Evolutionary conservation across 37 sponge, comb jelly and placozoan species (phyloP).

Genomic region (Crambe crambe): DNA sequence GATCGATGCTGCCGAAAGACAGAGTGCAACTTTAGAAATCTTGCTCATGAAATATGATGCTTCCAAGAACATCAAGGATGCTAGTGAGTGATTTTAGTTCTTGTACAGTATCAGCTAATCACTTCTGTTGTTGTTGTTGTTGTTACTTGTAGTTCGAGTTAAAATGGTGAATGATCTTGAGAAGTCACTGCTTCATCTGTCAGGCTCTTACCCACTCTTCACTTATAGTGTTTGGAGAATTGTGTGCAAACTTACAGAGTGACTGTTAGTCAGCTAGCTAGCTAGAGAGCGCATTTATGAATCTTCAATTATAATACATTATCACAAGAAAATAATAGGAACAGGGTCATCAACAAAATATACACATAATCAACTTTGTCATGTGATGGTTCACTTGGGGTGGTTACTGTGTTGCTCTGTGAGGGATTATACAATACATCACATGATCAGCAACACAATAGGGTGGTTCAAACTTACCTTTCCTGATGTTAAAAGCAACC

Average conservation of each 20-base stretch:
- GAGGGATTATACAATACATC: too few species aligned
- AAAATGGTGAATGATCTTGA: constrained; percentile 21
- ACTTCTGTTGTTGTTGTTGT: too few species aligned
- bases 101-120: background rate
- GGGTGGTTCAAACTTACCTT: background rate
- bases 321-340: too few species aligned
- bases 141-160: background rate
- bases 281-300: too few species aligned
- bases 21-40: background rate
- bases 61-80: background rate
- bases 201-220: constrained; percentile 42
- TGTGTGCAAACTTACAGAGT: background rate
- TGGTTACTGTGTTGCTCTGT: too few species aligned
- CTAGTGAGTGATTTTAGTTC: constrained; percentile 4
- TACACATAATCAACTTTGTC: background rate
- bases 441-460: background rate
- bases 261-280: too few species aligned
- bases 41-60: constrained; percentile 14
- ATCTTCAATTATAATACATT: too few species aligned
- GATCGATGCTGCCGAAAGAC: background rate
- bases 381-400: background rate
- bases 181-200: constrained; percentile 6
- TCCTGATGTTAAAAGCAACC: too few species aligned
- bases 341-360: background rate
- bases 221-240: constrained; percentile 52